phyloP scores from a whole-genome alignment of 1,140 invertebrate genomes.

The Aphis gossypii region DNA sequence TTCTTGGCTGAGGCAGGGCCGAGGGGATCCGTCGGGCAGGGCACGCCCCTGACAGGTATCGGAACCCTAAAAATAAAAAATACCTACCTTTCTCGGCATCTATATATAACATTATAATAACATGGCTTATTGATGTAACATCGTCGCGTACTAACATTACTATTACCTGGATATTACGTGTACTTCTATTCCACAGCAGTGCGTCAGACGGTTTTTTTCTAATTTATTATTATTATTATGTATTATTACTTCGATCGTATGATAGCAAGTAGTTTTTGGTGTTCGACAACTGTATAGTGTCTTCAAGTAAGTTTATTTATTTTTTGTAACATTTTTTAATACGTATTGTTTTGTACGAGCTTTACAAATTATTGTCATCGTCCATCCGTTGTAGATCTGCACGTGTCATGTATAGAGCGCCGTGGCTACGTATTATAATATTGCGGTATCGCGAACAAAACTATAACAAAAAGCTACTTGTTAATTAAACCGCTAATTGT shows the following conservation, averaged over 20 bases:
- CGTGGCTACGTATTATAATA: too few relatives aligned
- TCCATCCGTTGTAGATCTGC: not conserved
- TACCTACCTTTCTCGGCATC: conserved; percentile 36
- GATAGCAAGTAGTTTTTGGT: not conserved
- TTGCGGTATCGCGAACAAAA: not conserved
- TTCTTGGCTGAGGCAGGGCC: not conserved
- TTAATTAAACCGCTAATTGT: conserved; percentile 31
- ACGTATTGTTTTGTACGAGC: not conserved
- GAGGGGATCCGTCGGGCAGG: conserved; percentile 5
- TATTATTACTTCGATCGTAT: not conserved
- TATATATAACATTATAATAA: conserved; percentile 34
- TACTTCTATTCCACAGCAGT: not conserved
- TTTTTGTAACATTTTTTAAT: not conserved
- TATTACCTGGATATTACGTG: not conserved
- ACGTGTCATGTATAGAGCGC: not conserved
- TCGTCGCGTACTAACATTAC: not conserved
- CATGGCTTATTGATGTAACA: conserved; percentile 55
- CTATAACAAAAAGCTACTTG: not conserved
- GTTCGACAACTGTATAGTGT: not conserved
- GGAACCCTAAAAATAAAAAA: conserved; percentile 46
- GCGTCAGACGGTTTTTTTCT: not conserved
- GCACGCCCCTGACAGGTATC: conserved; percentile 55
- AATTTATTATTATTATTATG: conserved; percentile 25
- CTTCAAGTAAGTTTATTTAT: conserved; percentile 21
- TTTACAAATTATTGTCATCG: not conserved